These are phyloP conservation scores for Rhynchomys soricoides DNA, from an alignment of 2,113 vertebrate species.

Conservation along the genomic window DNA sequence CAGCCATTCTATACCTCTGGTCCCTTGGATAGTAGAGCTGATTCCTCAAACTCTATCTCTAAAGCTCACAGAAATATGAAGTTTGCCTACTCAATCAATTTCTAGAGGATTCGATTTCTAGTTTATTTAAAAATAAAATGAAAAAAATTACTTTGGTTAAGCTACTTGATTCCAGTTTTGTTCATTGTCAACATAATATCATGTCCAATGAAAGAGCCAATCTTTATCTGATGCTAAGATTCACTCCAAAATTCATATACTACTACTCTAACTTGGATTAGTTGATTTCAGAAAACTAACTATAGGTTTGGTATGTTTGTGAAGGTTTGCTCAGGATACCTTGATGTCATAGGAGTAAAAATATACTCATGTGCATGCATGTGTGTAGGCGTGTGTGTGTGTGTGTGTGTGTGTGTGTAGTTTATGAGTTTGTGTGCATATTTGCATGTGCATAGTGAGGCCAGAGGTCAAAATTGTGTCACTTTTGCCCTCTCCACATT, in stretches of 20 bases:
- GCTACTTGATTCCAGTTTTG: background rate
- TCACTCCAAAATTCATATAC: background rate
- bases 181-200: background rate
- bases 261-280: background rate
- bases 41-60: background rate
- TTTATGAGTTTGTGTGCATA: background rate
- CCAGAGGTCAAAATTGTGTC: background rate
- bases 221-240: background rate
- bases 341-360: background rate
- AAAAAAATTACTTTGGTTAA: background rate
- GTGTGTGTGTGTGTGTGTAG: background rate
- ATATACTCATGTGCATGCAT: no score
- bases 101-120: background rate
- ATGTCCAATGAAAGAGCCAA: background rate
- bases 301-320: background rate
- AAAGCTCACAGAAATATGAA: background rate
- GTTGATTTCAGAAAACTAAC: background rate
- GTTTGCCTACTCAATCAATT: background rate
- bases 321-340: background rate
- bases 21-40: background rate
- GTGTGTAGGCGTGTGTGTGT: no score
- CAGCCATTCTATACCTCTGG: rapidly evolving
- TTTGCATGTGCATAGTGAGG: background rate
- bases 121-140: background rate
- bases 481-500: background rate